Conservation (phyloP, 2,888 invertebrate species). For the Drosophila affinis region DNA sequence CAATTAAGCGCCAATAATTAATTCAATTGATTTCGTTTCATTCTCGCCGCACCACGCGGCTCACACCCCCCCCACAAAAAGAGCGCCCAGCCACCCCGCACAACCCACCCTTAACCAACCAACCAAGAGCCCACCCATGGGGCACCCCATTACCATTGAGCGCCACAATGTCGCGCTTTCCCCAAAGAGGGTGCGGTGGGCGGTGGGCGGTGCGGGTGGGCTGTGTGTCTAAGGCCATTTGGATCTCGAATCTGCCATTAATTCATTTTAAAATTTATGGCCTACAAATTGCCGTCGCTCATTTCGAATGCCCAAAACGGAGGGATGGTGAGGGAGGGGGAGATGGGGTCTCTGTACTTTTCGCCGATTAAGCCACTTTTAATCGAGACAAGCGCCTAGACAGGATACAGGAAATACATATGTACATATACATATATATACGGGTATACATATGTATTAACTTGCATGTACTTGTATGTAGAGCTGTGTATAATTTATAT, state of each 20-base stretch:
- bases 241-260: conserved; percentile 73
- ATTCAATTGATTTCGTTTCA: conserved; percentile 81
- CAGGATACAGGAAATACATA: not conserved
- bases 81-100: conserved; percentile 6
- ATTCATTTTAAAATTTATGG: conserved; percentile 77
- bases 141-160: conserved; percentile 1
- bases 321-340: not conserved
- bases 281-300: conserved; percentile 69
- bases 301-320: conserved; percentile 26
- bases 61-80: conserved; percentile 24
- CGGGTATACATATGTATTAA: not conserved
- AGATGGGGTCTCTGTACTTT: not conserved
- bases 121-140: not conserved
- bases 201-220: not conserved
- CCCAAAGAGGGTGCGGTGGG: not conserved
- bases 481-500: conserved; percentile 5
- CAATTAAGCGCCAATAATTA: conserved; percentile 83
- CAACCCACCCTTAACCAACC: not conserved
- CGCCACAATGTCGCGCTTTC: conserved; percentile 35
- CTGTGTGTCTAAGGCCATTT: conserved; percentile 67
- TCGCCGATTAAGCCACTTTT: not conserved
- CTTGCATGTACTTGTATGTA: not conserved
- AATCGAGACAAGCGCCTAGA: not conserved
- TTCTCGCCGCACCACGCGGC: conserved; percentile 39
- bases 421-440: not conserved